Percentiles rank a stretch among this genome's conserved stretches.
Evolutionary conservation across 2,113 vertebrate species (phyloP).

Genomic region (Vulpes ferrilata): DNA sequence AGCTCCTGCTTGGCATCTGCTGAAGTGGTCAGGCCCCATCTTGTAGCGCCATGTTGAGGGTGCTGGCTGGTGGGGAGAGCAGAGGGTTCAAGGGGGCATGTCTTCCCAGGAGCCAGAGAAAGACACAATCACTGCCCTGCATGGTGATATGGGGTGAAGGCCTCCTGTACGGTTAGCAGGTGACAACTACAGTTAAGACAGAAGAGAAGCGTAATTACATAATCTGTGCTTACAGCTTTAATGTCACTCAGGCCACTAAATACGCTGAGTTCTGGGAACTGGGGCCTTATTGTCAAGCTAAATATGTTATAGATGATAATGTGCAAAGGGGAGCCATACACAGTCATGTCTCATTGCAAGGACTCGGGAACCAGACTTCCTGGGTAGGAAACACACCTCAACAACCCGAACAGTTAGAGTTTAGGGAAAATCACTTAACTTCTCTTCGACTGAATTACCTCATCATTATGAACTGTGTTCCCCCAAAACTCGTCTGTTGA

Average conservation of each 20-base stretch:
- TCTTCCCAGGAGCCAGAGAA: neutral
- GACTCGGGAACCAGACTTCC: neutral
- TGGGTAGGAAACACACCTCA: neutral
- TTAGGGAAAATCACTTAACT: neutral
- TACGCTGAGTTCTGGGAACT: neutral
- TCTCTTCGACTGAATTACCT: neutral
- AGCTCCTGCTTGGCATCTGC: neutral
- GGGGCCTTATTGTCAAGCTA: neutral
- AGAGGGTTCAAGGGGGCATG: accelerated
- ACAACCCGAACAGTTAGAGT: neutral
- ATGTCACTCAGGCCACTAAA: neutral
- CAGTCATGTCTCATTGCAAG: neutral
- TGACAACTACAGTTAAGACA: neutral
- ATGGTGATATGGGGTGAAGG: neutral
- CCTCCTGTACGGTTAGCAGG: neutral
- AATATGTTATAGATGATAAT: neutral
- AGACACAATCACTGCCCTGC: neutral
- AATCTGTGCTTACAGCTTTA: neutral
- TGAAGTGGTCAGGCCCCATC: neutral
- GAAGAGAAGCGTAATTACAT: neutral
- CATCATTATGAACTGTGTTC: neutral
- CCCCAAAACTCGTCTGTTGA: neutral
- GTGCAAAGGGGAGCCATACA: accelerated
- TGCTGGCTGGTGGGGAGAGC: accelerated
- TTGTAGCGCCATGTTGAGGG: neutral